Percentiles rank a stretch among this genome's conserved stretches.
These are phyloP conservation scores for Aleiodes testaceus DNA, from an alignment of 2,888 invertebrate species.

Conservation along the genomic window DNA sequence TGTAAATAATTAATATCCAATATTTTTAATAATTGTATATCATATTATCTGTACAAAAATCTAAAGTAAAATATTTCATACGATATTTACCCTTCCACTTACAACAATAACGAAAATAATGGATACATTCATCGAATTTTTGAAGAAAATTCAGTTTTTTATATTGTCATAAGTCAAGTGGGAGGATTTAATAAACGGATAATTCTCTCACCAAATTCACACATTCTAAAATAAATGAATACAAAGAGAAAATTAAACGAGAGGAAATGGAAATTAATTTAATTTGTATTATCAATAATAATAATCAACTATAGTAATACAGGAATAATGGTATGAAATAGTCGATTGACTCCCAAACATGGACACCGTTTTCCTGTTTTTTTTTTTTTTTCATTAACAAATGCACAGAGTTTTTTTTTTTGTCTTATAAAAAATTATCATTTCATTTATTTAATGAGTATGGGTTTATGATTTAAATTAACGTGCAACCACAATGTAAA, in stretches of 20 bases:
- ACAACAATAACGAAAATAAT: background rate
- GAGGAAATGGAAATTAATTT: slow-evolving; percentile 58
- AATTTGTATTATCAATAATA: slow-evolving; percentile 59
- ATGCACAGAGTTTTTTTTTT: slow-evolving; percentile 33
- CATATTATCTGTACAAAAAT: slow-evolving; percentile 37
- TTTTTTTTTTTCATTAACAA: slow-evolving; percentile 48
- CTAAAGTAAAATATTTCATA: slow-evolving; percentile 7
- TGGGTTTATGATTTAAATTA: slow-evolving; percentile 2
- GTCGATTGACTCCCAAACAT: slow-evolving; percentile 56
- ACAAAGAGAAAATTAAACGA: slow-evolving; percentile 57
- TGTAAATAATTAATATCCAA: slow-evolving; percentile 1
- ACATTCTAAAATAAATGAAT: background rate
- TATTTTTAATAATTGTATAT: background rate
- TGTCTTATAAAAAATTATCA: slow-evolving; percentile 5
- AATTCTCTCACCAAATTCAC: background rate
- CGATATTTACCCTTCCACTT: background rate
- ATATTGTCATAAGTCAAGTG: background rate
- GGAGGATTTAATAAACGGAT: background rate
- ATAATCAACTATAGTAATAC: slow-evolving; percentile 56
- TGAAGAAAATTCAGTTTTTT: too few relatives aligned
- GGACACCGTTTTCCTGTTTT: slow-evolving; percentile 59
- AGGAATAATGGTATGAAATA: slow-evolving; percentile 65
- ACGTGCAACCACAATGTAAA: background rate
- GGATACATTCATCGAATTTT: too few relatives aligned
- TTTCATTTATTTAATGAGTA: slow-evolving; percentile 6